Evolutionary conservation across 2,113 vertebrate genomes (phyloP).

Genomic region (Carassius gibelio): DNA sequence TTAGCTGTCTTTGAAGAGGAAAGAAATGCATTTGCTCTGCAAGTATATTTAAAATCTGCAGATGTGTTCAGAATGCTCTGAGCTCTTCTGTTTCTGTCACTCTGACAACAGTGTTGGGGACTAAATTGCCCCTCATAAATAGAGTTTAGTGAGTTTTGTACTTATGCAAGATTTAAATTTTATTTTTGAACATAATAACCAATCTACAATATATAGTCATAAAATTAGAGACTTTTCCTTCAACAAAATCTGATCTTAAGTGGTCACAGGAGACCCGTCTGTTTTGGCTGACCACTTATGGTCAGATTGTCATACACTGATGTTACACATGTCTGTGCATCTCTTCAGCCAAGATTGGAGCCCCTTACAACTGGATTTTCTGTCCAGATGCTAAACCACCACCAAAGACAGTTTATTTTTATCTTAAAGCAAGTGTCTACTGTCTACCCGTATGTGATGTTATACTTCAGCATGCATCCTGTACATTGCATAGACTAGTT

Average conservation of each 20-base stretch:
- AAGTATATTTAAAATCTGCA: slow-evolving; percentile 29
- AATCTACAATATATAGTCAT: background rate
- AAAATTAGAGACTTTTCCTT: background rate
- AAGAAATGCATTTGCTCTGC: slow-evolving; percentile 20
- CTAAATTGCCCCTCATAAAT: background rate
- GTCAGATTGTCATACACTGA: background rate
- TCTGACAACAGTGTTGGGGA: background rate
- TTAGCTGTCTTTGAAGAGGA: slow-evolving; percentile 5
- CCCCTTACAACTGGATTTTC: background rate
- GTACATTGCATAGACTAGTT: background rate
- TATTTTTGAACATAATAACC: background rate
- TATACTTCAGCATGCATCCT: background rate
- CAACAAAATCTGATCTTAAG: background rate
- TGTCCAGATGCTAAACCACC: slow-evolving; percentile 1
- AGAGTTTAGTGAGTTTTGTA: background rate
- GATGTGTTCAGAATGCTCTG: slow-evolving; percentile 8
- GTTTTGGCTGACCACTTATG: slow-evolving; percentile 4
- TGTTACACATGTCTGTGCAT: slow-evolving; percentile 1
- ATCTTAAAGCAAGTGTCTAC: slow-evolving; percentile 10
- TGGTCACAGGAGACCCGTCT: background rate
- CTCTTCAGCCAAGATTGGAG: background rate
- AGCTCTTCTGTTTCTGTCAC: slow-evolving; percentile 18
- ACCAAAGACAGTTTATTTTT: background rate
- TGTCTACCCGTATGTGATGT: background rate
- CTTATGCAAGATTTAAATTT: too few species aligned